Evolutionary conservation across 2,113 vertebrate genomes (phyloP).

Genomic region (Entomyzon cyanotis): DNA sequence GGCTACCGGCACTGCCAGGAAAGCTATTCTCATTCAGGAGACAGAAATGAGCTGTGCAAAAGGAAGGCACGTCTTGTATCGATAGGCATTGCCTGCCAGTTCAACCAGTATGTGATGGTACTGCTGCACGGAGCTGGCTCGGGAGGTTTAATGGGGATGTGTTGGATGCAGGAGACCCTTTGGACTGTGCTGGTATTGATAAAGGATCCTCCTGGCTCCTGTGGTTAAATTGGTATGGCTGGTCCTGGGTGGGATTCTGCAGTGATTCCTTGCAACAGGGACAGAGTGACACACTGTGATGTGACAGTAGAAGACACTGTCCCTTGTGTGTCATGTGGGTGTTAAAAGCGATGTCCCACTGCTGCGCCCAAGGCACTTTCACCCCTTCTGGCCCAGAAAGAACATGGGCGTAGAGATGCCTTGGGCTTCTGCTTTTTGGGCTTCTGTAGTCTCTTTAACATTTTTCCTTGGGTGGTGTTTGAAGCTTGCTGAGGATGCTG

Average conservation of each 20-base stretch:
- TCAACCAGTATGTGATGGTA: neutral
- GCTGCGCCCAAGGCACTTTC: neutral
- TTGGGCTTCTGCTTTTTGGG: neutral
- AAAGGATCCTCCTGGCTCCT: neutral
- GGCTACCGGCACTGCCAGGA: conserved; percentile 39
- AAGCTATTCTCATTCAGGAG: conserved; percentile 47
- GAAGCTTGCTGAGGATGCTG: conserved; percentile 31
- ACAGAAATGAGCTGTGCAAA: conserved; percentile 44
- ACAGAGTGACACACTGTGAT: neutral
- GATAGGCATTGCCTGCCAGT: neutral
- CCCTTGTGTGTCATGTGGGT: neutral
- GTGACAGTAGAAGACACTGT: neutral
- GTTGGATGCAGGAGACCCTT: neutral
- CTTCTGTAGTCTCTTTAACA: neutral
- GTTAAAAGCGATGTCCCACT: neutral
- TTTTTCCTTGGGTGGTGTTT: neutral
- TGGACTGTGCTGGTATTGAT: neutral
- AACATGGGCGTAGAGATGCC: neutral
- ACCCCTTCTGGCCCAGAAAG: neutral
- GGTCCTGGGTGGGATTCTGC: neutral
- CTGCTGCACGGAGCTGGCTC: neutral
- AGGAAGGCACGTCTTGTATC: neutral
- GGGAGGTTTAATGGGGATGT: neutral
- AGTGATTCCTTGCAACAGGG: neutral
- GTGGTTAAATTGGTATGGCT: neutral